Evolutionary conservation across 2,888 invertebrate genomes (phyloP).

Genomic region (Drosophila neutralis): DNA sequence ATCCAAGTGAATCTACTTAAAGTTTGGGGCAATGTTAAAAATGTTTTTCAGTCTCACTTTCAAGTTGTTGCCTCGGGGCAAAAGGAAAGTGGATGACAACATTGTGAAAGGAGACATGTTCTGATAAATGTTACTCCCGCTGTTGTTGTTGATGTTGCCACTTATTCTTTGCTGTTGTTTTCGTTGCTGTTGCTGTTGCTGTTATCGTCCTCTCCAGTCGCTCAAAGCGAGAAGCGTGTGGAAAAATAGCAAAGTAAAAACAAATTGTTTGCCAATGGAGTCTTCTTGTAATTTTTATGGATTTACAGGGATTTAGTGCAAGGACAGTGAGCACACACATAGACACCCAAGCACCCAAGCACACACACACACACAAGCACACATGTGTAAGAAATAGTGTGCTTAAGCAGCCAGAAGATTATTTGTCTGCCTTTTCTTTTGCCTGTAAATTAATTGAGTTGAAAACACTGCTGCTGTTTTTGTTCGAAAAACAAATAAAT

Average conservation of each 20-base stretch:
- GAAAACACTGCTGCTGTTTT: constrained; percentile 54
- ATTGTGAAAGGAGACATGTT: constrained; percentile 35
- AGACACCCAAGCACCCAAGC: neutral
- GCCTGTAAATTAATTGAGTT: constrained; percentile 74
- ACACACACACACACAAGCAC: constrained; percentile 2
- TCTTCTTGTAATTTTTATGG: constrained; percentile 73
- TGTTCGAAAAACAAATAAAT: constrained; percentile 70
- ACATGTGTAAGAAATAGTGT: constrained; percentile 37
- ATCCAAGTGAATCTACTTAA: constrained; percentile 28
- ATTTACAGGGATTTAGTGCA: constrained; percentile 73
- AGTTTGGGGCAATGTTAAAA: constrained; percentile 38
- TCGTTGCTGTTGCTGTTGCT: constrained; percentile 17
- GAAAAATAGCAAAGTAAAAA: constrained; percentile 44
- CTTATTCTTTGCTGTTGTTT: constrained; percentile 35
- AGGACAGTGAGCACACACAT: constrained; percentile 15
- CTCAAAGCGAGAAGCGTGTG: constrained; percentile 44
- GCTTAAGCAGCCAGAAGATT: constrained; percentile 77
- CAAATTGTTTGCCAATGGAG: constrained; percentile 59
- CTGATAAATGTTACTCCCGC: constrained; percentile 21
- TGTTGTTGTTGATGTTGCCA: constrained; percentile 47
- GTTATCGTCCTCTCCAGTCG: constrained; percentile 45
- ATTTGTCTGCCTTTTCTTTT: constrained; percentile 28
- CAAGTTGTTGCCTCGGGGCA: constrained; percentile 36
- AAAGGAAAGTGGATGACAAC: constrained; percentile 50
- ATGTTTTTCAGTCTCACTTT: constrained; percentile 56